Evolutionary conservation across 2,113 vertebrate species (phyloP).

Genomic region (Prionailurus viverrinus): DNA sequence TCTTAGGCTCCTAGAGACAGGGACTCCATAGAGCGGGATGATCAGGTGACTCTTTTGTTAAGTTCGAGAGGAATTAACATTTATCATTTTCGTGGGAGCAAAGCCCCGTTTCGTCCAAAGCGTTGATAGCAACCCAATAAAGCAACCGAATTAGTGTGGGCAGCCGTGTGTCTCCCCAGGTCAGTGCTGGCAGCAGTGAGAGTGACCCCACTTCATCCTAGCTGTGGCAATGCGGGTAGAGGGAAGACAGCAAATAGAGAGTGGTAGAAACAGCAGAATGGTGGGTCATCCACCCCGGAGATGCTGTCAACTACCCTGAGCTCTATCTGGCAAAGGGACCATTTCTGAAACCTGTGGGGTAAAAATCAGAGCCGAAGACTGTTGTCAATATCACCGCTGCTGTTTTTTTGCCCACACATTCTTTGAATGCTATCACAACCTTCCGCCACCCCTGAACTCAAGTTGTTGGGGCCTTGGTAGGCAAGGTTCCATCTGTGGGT

Average conservation of each 20-base stretch:
- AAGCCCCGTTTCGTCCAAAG: background rate
- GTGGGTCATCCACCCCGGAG: background rate
- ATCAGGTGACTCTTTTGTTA: background rate
- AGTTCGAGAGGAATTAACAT: slow-evolving; percentile 15
- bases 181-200: background rate
- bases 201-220: rapidly evolving
- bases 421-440: background rate
- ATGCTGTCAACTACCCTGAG: background rate
- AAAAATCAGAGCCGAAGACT: background rate
- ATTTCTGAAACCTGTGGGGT: background rate
- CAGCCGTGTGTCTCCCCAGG: background rate
- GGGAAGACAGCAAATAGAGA: background rate
- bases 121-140: background rate
- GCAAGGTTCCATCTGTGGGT: background rate
- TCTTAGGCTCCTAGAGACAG: background rate
- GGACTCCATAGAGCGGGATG: background rate
- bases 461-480: background rate
- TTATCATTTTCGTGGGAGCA: background rate
- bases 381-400: background rate
- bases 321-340: background rate
- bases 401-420: background rate
- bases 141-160: background rate
- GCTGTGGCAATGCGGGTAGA: background rate
- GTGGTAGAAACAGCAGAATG: background rate
- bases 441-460: background rate